Conservation (phyloP, 1,140 invertebrate species). For the Drosophila sproati region DNA sequence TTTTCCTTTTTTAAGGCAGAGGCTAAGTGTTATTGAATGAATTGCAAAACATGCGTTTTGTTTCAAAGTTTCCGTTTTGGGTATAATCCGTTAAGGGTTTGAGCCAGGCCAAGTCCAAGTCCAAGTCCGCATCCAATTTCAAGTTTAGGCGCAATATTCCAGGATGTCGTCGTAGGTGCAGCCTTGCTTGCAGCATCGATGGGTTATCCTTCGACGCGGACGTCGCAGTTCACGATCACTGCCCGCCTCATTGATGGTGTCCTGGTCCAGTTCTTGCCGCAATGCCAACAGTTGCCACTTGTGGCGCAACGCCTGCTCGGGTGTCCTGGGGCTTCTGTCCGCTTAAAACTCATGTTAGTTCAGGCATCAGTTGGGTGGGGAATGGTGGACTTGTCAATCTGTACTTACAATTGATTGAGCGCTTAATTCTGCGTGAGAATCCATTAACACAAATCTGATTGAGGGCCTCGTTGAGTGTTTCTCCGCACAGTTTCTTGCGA, state of each 20-base stretch:
- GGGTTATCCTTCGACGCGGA: slow-evolving; percentile 56
- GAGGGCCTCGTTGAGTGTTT: slow-evolving; percentile 60
- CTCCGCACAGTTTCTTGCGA: slow-evolving; percentile 63
- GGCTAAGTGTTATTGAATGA: slow-evolving; percentile 65
- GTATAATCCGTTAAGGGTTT: not conserved
- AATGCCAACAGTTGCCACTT: slow-evolving; percentile 30
- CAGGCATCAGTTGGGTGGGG: not conserved
- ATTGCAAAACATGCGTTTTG: slow-evolving; percentile 43
- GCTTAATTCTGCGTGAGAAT: slow-evolving; percentile 49
- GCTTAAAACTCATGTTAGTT: slow-evolving; percentile 30
- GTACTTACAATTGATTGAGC: slow-evolving; percentile 57
- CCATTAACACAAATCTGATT: slow-evolving; percentile 67
- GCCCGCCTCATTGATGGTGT: slow-evolving; percentile 6
- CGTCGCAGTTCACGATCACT: slow-evolving; percentile 44
- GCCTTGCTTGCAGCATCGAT: slow-evolving; percentile 64
- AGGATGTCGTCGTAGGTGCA: slow-evolving; percentile 71
- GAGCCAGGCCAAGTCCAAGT: not conserved
- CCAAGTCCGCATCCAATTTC: too few species aligned
- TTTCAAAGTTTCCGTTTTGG: not conserved
- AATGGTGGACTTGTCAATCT: too few species aligned
- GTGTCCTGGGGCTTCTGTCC: slow-evolving; percentile 11
- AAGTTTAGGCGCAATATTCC: slow-evolving; percentile 53
- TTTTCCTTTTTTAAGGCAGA: not conserved
- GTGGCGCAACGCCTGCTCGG: slow-evolving; percentile 17
- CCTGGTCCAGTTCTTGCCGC: slow-evolving; percentile 17